A percentile compares a stretch with the other conserved stretches of the same genome.
Conservation (phyloP, 37 sponge, comb jelly and placozoan species). For the Ephydatia muelleri region DNA sequence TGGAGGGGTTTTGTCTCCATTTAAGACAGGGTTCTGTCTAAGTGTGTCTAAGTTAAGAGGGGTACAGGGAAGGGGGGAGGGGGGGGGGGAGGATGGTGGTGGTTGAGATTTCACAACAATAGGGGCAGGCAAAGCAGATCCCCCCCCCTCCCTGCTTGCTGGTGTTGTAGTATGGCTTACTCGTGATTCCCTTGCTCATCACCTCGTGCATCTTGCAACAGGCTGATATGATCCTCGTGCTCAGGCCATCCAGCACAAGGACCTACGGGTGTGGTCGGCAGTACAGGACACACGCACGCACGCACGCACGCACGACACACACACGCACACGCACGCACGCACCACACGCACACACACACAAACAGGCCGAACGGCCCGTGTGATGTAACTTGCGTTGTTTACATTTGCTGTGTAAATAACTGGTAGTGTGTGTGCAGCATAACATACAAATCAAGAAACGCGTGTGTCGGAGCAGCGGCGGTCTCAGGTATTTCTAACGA, state of each 20-base stretch:
- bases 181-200: conserved; percentile 75
- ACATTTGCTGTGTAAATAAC: neutral
- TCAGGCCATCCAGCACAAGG: conserved; percentile 75
- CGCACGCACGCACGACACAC: too few relatives aligned
- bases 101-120: too few relatives aligned
- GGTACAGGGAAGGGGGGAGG: too few relatives aligned
- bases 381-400: neutral
- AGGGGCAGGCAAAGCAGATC: neutral
- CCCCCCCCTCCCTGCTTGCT: neutral
- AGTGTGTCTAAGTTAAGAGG: neutral
- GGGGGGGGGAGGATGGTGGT: too few relatives aligned
- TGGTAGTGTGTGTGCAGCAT: too few relatives aligned
- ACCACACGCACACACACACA: too few relatives aligned
- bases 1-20: neutral
- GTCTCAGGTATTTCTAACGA: neutral
- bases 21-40: neutral
- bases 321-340: too few relatives aligned
- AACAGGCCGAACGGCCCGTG: neutral
- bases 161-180: conserved; percentile 29
- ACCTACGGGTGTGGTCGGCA: conserved; percentile 48
- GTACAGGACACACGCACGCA: too few relatives aligned
- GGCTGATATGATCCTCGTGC: conserved; percentile 81
- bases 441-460: too few relatives aligned
- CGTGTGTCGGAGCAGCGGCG: neutral
- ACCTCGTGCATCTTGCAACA: conserved; percentile 91